These are phyloP conservation scores for Xiphorhynchus erythropygius DNA, from an alignment of 2,797 vertebrate genomes.

Conservation along the genomic window DNA sequence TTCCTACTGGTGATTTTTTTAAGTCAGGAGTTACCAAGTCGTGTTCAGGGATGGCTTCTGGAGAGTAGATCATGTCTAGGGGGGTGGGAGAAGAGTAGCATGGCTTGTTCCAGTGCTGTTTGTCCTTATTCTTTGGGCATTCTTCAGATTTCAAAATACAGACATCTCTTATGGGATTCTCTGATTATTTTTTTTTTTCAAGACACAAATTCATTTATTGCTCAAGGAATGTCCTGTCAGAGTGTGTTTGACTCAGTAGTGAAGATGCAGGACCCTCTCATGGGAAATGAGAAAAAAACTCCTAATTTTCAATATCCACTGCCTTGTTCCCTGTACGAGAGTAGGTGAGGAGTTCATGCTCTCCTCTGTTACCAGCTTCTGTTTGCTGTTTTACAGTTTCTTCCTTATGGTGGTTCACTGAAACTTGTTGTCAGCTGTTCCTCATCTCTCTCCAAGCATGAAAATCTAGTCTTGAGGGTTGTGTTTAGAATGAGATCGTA, in stretches of 20 bases:
- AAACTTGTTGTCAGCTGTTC: not conserved
- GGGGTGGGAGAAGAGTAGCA: not conserved
- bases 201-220: not conserved
- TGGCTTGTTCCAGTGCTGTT: not conserved
- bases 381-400: not conserved
- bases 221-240: not conserved
- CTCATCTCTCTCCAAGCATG: not conserved
- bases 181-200: not conserved
- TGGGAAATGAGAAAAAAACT: not conserved
- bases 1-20: not conserved
- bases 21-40: not conserved
- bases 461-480: slow-evolving; percentile 25
- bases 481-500: not conserved
- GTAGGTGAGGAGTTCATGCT: not conserved
- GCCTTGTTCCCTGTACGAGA: not conserved
- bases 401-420: not conserved
- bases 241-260: not conserved
- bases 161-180: not conserved
- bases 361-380: not conserved
- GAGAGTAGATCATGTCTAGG: not conserved
- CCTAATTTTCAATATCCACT: not conserved
- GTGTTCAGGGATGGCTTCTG: not conserved
- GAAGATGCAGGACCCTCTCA: not conserved
- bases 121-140: not conserved
- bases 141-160: not conserved